Conservation (phyloP, 2,797 vertebrate genomes). For the Micrastur ruficollis region DNA sequence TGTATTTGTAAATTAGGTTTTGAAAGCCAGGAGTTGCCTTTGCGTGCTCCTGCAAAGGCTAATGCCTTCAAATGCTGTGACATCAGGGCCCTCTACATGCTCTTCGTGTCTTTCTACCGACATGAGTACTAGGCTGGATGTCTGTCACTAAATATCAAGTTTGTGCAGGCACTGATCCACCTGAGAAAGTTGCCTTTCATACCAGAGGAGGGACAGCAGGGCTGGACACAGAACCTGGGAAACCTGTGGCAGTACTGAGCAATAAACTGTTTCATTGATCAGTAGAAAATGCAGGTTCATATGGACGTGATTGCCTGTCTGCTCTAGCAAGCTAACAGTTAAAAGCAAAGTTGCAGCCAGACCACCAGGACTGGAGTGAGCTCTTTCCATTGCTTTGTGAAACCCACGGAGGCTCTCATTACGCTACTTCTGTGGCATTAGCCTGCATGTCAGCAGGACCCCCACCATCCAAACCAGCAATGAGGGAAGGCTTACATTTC, state of each 20-base stretch:
- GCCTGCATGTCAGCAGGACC: neutral
- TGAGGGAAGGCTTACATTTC: constrained; percentile 13
- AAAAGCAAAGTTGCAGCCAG: neutral
- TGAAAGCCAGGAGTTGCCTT: neutral
- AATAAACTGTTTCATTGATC: neutral
- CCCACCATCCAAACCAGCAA: neutral
- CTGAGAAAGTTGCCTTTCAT: neutral
- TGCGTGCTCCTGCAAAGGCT: neutral
- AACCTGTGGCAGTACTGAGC: neutral
- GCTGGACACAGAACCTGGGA: neutral
- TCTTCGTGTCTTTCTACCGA: neutral
- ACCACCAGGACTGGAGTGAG: neutral
- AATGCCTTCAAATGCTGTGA: neutral
- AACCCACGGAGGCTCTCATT: neutral
- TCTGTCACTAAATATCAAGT: neutral
- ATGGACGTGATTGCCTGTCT: neutral
- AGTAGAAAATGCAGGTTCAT: neutral
- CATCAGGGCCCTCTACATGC: neutral
- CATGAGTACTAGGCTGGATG: neutral
- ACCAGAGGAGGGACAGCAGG: neutral
- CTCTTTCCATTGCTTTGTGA: constrained; percentile 7
- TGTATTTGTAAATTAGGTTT: neutral
- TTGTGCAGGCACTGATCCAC: neutral
- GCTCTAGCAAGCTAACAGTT: neutral
- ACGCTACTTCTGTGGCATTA: neutral